Evolutionary conservation across 2,888 invertebrate species (phyloP).

Genomic region (Leptinotarsa tumamoca): DNA sequence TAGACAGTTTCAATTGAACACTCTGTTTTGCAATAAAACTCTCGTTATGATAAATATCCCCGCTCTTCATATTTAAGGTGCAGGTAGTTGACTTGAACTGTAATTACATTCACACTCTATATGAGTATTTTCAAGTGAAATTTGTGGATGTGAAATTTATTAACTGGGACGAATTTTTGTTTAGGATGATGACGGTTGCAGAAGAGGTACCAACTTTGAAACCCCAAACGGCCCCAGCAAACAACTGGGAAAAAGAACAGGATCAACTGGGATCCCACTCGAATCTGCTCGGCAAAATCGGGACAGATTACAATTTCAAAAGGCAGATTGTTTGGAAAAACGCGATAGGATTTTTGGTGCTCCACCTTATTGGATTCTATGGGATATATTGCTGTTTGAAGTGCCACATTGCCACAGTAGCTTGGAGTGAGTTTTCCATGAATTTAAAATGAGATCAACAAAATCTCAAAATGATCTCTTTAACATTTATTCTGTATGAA

Average conservation of each 20-base stretch:
- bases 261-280: background rate
- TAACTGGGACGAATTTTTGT: background rate
- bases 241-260: background rate
- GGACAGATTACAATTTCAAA: constrained; percentile 68
- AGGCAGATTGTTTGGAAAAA: constrained; percentile 74
- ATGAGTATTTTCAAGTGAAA: too few relatives aligned
- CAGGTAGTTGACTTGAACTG: too few relatives aligned
- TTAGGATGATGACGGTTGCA: constrained; percentile 13
- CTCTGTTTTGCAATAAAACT: too few relatives aligned
- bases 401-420: constrained; percentile 48
- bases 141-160: background rate
- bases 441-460: too few relatives aligned
- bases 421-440: constrained; percentile 48
- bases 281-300: constrained; percentile 64
- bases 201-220: background rate
- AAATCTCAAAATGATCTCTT: too few relatives aligned
- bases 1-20: too few relatives aligned
- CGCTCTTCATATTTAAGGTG: too few relatives aligned
- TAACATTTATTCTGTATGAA: too few relatives aligned
- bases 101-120: too few relatives aligned
- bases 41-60: too few relatives aligned
- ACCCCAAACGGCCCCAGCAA: background rate
- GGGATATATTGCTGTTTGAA: constrained; percentile 62
- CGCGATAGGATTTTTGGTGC: constrained; percentile 70
- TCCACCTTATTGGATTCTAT: constrained; percentile 70